These are phyloP conservation scores for Momotus momota DNA, from an alignment of 2,797 vertebrate genomes.

Conservation along the genomic window DNA sequence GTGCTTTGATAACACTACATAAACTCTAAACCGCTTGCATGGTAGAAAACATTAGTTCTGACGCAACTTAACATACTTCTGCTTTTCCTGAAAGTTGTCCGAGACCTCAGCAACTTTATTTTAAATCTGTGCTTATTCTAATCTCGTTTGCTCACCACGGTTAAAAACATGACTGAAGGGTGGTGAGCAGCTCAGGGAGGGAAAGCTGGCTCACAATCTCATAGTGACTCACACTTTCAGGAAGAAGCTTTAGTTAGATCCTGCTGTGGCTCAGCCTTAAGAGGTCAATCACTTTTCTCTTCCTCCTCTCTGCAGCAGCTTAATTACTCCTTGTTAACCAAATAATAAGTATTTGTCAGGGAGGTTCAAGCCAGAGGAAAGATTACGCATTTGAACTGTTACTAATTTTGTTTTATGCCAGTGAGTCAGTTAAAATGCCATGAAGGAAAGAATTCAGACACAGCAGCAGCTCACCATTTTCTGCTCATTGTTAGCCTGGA, in stretches of 20 bases:
- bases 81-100: constrained; percentile 24
- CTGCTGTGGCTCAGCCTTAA: constrained; percentile 15
- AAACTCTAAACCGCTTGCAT: not conserved
- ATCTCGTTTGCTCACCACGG: not conserved
- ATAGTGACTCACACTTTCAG: constrained; percentile 43
- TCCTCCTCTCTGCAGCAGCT: constrained; percentile 1
- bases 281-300: constrained; percentile 16
- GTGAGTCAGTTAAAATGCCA: constrained; percentile 23
- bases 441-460: constrained; percentile 32
- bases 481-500: not conserved
- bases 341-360: constrained; percentile 27
- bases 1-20: not conserved
- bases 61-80: constrained; percentile 4
- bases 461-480: not conserved
- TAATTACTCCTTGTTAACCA: constrained; percentile 53
- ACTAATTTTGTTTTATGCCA: constrained; percentile 36
- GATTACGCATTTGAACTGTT: constrained; percentile 23
- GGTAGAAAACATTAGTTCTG: not conserved
- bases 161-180: not conserved
- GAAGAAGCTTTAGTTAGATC: constrained; percentile 45
- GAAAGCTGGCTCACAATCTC: constrained; percentile 26
- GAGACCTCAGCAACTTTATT: constrained; percentile 7
- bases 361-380: constrained; percentile 5
- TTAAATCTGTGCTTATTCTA: not conserved
- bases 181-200: not conserved